A percentile compares a stretch with the other conserved stretches of the same genome.
phyloP scores from a whole-genome alignment of 2,113 vertebrate species.

The Anseranas semipalmata region DNA sequence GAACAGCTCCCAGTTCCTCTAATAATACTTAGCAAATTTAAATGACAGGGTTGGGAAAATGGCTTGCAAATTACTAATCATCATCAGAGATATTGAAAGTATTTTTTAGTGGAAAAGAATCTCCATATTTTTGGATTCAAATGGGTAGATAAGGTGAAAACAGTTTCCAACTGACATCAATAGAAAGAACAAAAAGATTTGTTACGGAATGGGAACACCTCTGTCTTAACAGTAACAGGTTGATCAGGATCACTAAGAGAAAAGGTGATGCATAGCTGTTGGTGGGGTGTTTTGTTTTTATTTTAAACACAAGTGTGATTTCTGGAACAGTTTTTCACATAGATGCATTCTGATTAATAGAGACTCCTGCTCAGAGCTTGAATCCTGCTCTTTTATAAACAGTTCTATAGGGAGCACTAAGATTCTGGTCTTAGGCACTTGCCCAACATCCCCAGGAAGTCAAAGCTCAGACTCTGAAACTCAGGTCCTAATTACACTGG shows the following conservation, averaged over 20 bases:
- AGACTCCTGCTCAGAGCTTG: not conserved
- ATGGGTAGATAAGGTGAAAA: not conserved
- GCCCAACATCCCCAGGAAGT: not conserved
- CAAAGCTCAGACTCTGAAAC: not conserved
- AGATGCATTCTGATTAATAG: not conserved
- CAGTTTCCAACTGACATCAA: not conserved
- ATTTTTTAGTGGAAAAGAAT: not conserved
- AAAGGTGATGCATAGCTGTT: not conserved
- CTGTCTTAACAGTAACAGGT: not conserved
- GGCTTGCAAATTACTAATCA: not conserved
- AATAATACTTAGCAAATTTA: not conserved
- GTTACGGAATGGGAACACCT: not conserved
- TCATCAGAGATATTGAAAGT: not conserved
- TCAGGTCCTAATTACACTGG: slow-evolving; percentile 26
- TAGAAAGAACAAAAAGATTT: not conserved
- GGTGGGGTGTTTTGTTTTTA: accelerated
- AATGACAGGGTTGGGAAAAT: not conserved
- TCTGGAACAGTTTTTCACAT: not conserved
- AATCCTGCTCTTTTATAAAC: not conserved
- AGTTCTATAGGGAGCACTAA: not conserved
- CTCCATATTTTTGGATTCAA: not conserved
- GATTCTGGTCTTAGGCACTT: not conserved
- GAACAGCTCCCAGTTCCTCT: not conserved
- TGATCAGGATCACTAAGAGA: not conserved
- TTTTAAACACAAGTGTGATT: not conserved